A percentile compares a stretch with the other conserved stretches of the same genome.
phyloP scores from a whole-genome alignment of 2,113 vertebrate genomes.

The Cromileptes altivelis region DNA sequence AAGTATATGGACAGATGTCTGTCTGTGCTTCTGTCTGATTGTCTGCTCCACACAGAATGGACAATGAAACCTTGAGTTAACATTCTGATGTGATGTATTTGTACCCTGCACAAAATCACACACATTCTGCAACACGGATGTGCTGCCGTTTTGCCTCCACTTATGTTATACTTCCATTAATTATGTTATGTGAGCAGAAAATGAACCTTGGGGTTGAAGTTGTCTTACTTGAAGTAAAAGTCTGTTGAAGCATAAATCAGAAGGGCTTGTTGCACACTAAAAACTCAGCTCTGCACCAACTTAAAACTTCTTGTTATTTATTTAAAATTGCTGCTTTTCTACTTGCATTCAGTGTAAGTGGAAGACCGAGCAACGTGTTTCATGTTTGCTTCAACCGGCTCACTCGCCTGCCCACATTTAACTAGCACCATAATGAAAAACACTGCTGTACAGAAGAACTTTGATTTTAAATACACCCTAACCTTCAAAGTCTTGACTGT shows the following conservation, averaged over 20 bases:
- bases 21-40: neutral
- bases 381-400: neutral
- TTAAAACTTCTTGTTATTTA: neutral
- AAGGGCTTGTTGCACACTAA: neutral
- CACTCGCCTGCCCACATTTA: too few relatives aligned
- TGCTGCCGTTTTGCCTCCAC: neutral
- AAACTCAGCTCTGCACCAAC: neutral
- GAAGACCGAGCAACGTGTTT: neutral
- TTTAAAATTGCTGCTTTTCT: neutral
- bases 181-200: constrained; percentile 2
- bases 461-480: too few relatives aligned
- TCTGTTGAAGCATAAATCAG: neutral
- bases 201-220: neutral
- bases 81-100: neutral
- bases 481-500: neutral
- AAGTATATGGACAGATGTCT: neutral
- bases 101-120: neutral
- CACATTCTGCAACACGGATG: neutral
- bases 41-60: neutral
- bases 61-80: neutral
- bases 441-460: neutral
- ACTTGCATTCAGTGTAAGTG: neutral
- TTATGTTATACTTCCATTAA: neutral
- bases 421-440: neutral
- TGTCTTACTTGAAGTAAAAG: neutral